A percentile compares a stretch with the other conserved stretches of the same genome.
phyloP scores from a whole-genome alignment of 2,113 vertebrate species.

The Macquaria ambigua region DNA sequence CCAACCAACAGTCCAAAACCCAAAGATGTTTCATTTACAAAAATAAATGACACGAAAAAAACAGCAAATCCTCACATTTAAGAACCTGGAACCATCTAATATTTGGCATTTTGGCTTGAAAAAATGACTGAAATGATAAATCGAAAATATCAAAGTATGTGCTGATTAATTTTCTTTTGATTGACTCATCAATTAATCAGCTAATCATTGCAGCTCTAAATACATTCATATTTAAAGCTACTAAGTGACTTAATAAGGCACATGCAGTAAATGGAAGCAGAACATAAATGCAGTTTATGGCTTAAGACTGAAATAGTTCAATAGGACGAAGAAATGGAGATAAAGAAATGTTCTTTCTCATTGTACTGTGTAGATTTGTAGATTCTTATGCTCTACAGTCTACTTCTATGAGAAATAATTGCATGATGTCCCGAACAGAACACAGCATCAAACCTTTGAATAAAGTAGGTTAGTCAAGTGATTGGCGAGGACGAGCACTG shows the following conservation, averaged over 20 bases:
- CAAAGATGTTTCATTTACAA: background rate
- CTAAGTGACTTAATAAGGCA: background rate
- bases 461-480: slow-evolving; percentile 29
- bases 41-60: background rate
- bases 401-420: background rate
- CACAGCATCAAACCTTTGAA: background rate
- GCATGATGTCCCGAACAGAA: background rate
- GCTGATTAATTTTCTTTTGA: too few relatives aligned
- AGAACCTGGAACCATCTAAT: background rate
- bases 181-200: too few relatives aligned
- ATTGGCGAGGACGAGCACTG: background rate
- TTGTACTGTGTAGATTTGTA: background rate
- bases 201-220: background rate
- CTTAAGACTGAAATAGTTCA: too few relatives aligned
- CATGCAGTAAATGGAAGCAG: background rate
- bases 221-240: background rate
- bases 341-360: background rate
- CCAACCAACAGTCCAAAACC: too few relatives aligned
- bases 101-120: background rate
- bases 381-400: background rate
- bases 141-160: background rate
- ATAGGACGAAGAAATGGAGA: background rate
- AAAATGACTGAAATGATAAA: background rate
- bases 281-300: background rate
- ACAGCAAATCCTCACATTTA: too few relatives aligned